Evolutionary conservation across 2,888 invertebrate species (phyloP).

Genomic region (Amphipoea oculea): DNA sequence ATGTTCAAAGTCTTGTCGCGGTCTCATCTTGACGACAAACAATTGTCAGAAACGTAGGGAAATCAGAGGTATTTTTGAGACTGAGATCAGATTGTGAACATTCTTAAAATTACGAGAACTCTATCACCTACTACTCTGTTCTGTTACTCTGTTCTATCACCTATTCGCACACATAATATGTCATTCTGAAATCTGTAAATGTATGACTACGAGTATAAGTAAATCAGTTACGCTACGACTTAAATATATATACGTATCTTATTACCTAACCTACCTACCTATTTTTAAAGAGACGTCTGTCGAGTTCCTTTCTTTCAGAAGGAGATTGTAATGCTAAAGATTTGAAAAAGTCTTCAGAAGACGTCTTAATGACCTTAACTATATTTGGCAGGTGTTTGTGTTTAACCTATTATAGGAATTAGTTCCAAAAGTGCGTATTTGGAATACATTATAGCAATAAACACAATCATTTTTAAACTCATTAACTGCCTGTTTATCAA

Average conservation of each 20-base stretch:
- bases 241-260: no score
- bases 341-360: background rate
- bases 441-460: background rate
- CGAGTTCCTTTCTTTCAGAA: background rate
- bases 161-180: background rate
- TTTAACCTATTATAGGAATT: background rate
- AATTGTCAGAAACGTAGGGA: no score
- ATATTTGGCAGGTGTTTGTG: background rate
- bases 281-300: background rate
- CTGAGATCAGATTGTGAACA: no score
- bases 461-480: background rate
- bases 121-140: background rate
- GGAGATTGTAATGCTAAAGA: background rate
- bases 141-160: background rate
- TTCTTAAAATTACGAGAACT: background rate
- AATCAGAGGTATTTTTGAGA: no score
- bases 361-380: no score
- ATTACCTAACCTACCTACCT: no score
- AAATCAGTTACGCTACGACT: background rate
- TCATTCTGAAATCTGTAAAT: background rate
- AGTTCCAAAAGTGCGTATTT: background rate
- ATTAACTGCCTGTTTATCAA: background rate
- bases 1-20: no score
- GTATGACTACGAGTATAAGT: no score
- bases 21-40: no score